Base-by-base conservation (phyloP, 2,888 invertebrate species). In the Dicyrtoma fusca region DNA sequence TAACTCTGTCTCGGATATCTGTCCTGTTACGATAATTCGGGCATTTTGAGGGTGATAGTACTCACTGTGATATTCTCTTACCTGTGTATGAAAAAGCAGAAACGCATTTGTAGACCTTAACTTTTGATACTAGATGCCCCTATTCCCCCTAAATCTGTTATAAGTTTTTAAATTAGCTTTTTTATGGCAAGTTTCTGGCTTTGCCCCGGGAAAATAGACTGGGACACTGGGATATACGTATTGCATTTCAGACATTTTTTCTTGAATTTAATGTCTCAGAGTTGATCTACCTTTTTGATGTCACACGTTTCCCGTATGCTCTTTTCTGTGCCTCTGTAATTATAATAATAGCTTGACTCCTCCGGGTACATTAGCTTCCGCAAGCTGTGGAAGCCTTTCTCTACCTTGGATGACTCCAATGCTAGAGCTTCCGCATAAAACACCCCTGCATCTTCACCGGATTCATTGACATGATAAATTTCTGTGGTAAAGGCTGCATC, bases 1-100 rank as follows among this genome's bases (percentile, higher is more conserved):
- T 21, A 53, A 11, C 11, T 53, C 53, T 19, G 53, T 8, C 10
- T n/a, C 21, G 6, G 17, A 13, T 2, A 53, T 11, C 11, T 19
- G 17, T 21, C 53, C 53, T 17, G 53, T 53, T 11, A 53, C 21
- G 10, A 53, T 53, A 19, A 53, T 53, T 53, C 21, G 10, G 21
- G 53, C 53, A 53, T 53, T 53, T 53, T 53, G 17, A 11, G 53
- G 17, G 21, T 53, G 10, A 19, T 53, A 53, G 19, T 19, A 53
- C 21, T 53, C 1, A 19, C 19, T n/a, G 21, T 53, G 53, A 19
- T 19, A 53, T 53, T 53, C 53, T 21, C 21, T 8, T 3, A 53
- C 53, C 53, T 53, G n/a, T n/a, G n/a, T n/a, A n/a, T n/a, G n/a
- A n/a, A n/a, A n/a, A n/a, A n/a, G n/a, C n/a, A n/a, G n/a, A n/a